Evolutionary conservation across 2,113 vertebrate species (phyloP), one percentile per base, ranked within the genome.

Genomic region (Periophthalmodon schlosseri): DNA sequence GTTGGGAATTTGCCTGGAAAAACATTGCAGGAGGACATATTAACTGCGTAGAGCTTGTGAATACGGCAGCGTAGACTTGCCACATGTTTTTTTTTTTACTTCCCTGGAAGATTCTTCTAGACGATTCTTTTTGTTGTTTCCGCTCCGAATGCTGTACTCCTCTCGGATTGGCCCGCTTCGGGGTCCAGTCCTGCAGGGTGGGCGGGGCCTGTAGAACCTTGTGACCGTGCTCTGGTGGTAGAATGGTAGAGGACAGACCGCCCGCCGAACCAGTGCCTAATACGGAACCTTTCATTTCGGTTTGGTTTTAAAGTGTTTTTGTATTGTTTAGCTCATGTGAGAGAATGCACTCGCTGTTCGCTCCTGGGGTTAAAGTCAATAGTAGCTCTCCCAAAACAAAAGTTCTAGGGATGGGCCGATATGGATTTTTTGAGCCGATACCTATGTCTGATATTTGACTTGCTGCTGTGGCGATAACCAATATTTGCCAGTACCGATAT

Each of bases 261-360:
- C 77, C 84, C 77, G 63, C 84, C 70, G 74, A 80, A 80, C 12
- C 77, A 79, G 73, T 80, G 84, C 84, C 80, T 86, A 72, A 80
- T 72, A 57, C 75, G 65, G 39, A 54, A 28, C 46, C 56, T 56
- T 65, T 65, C 54, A 57, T 72, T 72, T 64, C 1, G 24, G 33
- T 58, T 28, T 56, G 60, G 68, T 72, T 72, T 52, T 0, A 64
- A 49, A 56, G 13, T 15, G 12, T 47, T 78, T 9, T 36, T 61
- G 14, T 57, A 15, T 39, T 20, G 20, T 71, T 36, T 54, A 24
- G 56, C 33, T 54, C 50, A 44, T 21, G 49, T 47, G 68, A 24
- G 16, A 34, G 5, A 21, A 11, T 46, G 33, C 11, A 7, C 64
- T 64, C 8, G 28, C 36, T 14, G 65, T 68, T 68, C 65, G 47